Evolutionary conservation across 23 tunicate genomes (phyloP).

Genomic region (Halocynthia roretzi): DNA sequence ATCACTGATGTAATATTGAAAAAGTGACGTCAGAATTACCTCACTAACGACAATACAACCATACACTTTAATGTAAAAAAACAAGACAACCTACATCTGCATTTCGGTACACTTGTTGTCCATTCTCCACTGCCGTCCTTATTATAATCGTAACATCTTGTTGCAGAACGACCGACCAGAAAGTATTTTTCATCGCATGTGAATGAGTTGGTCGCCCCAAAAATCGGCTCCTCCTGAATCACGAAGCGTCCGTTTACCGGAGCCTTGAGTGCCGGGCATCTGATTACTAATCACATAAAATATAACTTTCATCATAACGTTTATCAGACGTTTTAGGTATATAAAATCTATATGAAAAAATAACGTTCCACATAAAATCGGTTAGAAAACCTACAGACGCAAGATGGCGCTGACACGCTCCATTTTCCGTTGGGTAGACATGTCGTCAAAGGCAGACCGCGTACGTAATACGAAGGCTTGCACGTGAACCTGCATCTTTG

Average conservation of each 20-base stretch:
- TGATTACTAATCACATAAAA: conserved; percentile 12
- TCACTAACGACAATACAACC: no score
- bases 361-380: not conserved
- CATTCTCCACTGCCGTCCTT: conserved; percentile 44
- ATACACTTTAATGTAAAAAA: not conserved
- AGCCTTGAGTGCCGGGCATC: conserved; percentile 8
- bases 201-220: conserved; percentile 17
- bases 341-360: not conserved
- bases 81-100: conserved; percentile 24
- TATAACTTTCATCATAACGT: not conserved
- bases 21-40: no score
- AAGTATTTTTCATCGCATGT: conserved; percentile 39
- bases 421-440: conserved; percentile 34
- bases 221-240: conserved; percentile 2
- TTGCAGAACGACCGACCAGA: conserved; percentile 16
- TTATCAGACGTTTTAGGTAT: not conserved
- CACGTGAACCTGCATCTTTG: conserved; percentile 42
- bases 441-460: conserved; percentile 16
- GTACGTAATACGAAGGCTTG: conserved; percentile 16
- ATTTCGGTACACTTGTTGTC: conserved; percentile 22
- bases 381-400: conserved; percentile 26
- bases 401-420: conserved; percentile 24
- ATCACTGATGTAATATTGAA: not conserved
- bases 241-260: conserved; percentile 25
- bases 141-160: conserved; percentile 28